These are phyloP conservation scores for Euwallacea fornicatus DNA, from an alignment of 1,140 invertebrate genomes.

Conservation along the genomic window DNA sequence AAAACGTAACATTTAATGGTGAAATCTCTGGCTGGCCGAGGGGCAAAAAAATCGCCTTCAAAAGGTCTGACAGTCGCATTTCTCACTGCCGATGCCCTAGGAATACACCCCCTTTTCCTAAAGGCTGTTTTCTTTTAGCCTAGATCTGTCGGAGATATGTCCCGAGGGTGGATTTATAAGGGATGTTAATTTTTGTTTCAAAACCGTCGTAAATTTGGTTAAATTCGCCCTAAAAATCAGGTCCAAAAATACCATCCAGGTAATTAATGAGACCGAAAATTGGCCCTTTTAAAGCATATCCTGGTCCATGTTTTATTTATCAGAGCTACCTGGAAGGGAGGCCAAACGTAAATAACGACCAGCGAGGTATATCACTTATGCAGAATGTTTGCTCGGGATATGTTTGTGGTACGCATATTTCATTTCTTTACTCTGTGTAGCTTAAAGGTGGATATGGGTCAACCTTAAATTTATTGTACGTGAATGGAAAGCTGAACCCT, in stretches of 20 bases:
- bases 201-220: too few relatives aligned
- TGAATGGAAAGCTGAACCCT: not conserved
- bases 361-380: constrained; percentile 22
- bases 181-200: too few relatives aligned
- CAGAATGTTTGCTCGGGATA: constrained; percentile 23
- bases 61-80: not conserved
- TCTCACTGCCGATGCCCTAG: not conserved
- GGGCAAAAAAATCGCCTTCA: constrained; percentile 4
- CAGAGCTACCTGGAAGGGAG: constrained; percentile 16
- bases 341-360: constrained; percentile 27
- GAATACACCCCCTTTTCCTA: not conserved
- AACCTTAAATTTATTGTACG: not conserved
- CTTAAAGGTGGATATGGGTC: constrained; percentile 4
- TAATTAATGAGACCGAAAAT: constrained; percentile 36
- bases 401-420: constrained; percentile 22
- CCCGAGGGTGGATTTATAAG: too few relatives aligned
- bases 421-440: constrained; percentile 12
- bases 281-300: constrained; percentile 25
- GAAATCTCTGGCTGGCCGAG: constrained; percentile 6
- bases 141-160: too few relatives aligned
- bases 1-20: constrained; percentile 7
- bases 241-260: constrained; percentile 19
- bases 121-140: not conserved
- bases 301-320: constrained; percentile 29
- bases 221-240: not conserved